Conservation (phyloP, 2,888 invertebrate species). For the Torymus tubicola region DNA sequence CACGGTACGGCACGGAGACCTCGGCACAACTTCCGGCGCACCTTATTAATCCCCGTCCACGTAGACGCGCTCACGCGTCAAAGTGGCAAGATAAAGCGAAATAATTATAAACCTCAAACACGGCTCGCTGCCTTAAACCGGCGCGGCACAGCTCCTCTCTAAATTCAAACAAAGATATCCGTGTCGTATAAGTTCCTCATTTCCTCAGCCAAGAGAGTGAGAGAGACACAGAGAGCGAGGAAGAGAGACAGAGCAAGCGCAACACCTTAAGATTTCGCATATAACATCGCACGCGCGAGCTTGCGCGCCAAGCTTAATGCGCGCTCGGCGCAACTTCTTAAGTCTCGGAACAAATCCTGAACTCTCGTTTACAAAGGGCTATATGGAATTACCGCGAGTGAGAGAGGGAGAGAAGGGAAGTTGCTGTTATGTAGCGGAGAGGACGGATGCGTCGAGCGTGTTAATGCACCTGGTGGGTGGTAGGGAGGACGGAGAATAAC, state of each 20-base stretch:
- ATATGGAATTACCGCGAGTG: background rate
- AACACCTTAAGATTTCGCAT: slow-evolving; percentile 23
- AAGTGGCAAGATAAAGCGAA: slow-evolving; percentile 25
- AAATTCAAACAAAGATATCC: slow-evolving; percentile 49
- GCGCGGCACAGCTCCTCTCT: background rate
- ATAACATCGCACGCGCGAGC: background rate
- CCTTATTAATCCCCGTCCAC: slow-evolving; percentile 24
- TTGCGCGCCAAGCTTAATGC: slow-evolving; percentile 9
- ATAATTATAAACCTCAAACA: slow-evolving; percentile 52
- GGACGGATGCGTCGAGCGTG: slow-evolving; percentile 35
- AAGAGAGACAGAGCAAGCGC: background rate
- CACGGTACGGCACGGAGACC: background rate
- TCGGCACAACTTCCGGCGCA: background rate
- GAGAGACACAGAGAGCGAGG: no score
- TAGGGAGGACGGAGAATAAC: slow-evolving; percentile 1
- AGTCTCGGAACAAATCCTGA: slow-evolving; percentile 44
- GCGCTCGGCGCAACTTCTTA: slow-evolving; percentile 36
- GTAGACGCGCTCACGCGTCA: background rate
- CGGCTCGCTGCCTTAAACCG: background rate
- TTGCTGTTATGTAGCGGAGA: background rate
- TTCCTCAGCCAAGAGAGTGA: background rate
- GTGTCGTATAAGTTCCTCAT: slow-evolving; percentile 30
- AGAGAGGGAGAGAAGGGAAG: no score
- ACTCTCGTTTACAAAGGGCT: slow-evolving; percentile 47
- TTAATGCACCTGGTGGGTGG: slow-evolving; percentile 15